A percentile compares a stretch with the other conserved stretches of the same genome.
Evolutionary conservation across 2,113 vertebrate genomes (phyloP).

Genomic region (Hippoglossus stenolepis): DNA sequence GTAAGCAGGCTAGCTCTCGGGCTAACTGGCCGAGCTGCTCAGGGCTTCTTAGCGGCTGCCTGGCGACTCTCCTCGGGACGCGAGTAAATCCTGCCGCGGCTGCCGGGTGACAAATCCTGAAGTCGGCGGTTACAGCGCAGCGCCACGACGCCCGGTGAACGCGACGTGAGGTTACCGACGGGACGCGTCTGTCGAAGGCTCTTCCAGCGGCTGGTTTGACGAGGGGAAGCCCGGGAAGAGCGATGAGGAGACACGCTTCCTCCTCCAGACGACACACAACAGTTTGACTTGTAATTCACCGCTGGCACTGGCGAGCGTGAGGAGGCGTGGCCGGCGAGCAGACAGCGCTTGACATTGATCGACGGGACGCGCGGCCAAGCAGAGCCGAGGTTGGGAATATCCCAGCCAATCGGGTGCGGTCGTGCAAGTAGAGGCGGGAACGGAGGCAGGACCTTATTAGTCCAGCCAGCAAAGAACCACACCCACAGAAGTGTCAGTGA

Average conservation of each 20-base stretch:
- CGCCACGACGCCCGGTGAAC: neutral
- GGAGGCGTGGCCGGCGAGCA: constrained; percentile 39
- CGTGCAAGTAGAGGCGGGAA: constrained; percentile 6
- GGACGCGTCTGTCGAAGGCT: neutral
- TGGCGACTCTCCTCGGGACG: constrained; percentile 24
- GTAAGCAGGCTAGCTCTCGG: constrained; percentile 56
- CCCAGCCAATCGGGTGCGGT: constrained; percentile 27
- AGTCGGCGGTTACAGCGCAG: constrained; percentile 18
- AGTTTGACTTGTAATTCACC: constrained; percentile 37
- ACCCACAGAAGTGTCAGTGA: constrained; percentile 43
- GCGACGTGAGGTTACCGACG: neutral
- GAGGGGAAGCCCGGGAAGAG: neutral
- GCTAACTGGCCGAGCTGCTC: constrained; percentile 28
- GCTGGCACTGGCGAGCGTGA: constrained; percentile 43
- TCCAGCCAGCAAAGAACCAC: constrained; percentile 28
- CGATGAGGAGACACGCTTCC: constrained; percentile 12
- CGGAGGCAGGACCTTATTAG: constrained; percentile 23
- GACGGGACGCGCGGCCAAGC: constrained; percentile 35
- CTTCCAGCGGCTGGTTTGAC: neutral
- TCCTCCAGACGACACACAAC: constrained; percentile 52
- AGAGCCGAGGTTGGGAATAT: neutral
- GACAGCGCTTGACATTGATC: constrained; percentile 39
- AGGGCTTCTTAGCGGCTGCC: neutral
- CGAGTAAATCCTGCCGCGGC: constrained; percentile 31
- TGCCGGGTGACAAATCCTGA: constrained; percentile 29